phyloP scores from a whole-genome alignment of 2,888 invertebrate genomes.

The Nipponacmea schrenckii region DNA sequence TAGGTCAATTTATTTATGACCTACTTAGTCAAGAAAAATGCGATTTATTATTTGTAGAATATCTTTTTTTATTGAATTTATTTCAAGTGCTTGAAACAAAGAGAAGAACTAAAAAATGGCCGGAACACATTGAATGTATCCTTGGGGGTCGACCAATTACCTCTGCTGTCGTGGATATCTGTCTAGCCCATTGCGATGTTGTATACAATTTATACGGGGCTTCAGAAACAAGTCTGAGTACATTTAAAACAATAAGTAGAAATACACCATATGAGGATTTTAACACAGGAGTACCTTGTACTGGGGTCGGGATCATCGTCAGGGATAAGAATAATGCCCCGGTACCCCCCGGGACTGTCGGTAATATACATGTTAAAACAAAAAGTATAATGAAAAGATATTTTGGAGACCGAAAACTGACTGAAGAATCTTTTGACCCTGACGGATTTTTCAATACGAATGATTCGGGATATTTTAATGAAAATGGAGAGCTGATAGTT shows the following conservation, averaged over 20 bases:
- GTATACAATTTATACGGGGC: not conserved
- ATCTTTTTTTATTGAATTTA: not conserved
- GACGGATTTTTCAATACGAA: conserved; percentile 17
- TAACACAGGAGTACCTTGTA: conserved; percentile 13
- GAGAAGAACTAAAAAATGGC: too few relatives aligned
- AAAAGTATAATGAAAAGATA: not conserved
- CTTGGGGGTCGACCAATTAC: too few relatives aligned
- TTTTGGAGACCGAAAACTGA: conserved; percentile 10
- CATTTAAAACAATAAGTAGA: too few relatives aligned
- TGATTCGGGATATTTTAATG: conserved; percentile 17
- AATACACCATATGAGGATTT: conserved; percentile 23
- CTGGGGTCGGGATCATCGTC: conserved; percentile 17
- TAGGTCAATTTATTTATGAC: too few relatives aligned
- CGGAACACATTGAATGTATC: too few relatives aligned
- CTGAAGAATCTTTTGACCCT: not conserved
- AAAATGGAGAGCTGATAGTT: conserved; percentile 13
- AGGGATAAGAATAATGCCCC: conserved; percentile 19
- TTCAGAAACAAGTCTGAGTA: too few relatives aligned
- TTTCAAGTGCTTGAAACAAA: too few relatives aligned
- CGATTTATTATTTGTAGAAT: too few relatives aligned
- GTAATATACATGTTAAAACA: not conserved
- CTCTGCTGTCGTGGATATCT: too few relatives aligned
- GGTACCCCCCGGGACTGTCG: conserved; percentile 1
- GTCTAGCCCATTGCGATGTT: too few relatives aligned
- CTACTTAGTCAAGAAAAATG: too few relatives aligned